Conservation (phyloP, 2,113 vertebrate species). For the Herpailurus yagouaroundi region DNA sequence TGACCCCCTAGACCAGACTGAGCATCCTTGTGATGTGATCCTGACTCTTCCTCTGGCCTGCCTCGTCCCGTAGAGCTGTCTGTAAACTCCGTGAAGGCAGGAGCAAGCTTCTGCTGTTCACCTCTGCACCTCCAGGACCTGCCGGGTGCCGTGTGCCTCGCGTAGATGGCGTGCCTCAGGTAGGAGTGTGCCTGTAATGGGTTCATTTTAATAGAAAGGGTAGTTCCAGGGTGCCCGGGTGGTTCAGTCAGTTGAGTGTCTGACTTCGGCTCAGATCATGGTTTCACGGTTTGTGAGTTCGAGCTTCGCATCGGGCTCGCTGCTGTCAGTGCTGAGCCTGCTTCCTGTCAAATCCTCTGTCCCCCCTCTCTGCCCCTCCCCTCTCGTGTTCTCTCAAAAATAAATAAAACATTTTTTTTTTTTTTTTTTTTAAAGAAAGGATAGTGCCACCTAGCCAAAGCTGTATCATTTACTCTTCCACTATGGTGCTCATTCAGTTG, state of each 20-base stretch:
- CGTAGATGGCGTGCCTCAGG: too few relatives aligned
- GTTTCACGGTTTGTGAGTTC: too few relatives aligned
- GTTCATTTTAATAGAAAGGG: background rate
- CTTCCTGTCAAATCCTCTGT: too few relatives aligned
- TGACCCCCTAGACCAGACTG: background rate
- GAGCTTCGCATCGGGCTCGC: too few relatives aligned
- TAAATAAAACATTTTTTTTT: too few relatives aligned
- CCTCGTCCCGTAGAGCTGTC: background rate
- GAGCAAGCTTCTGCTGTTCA: background rate
- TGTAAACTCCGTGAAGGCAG: background rate
- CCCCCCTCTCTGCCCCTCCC: too few relatives aligned
- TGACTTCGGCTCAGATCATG: too few relatives aligned
- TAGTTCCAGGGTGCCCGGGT: too few relatives aligned
- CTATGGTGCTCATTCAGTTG: too few relatives aligned
- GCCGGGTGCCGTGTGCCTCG: rapidly evolving
- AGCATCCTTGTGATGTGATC: background rate
- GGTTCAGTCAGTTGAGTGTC: too few relatives aligned
- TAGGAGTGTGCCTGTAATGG: background rate
- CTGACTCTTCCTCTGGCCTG: background rate
- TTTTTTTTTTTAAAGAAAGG: background rate
- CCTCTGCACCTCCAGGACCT: rapidly evolving
- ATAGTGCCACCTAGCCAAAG: background rate
- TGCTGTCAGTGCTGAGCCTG: too few relatives aligned
- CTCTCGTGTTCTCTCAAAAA: too few relatives aligned
- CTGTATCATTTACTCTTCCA: background rate